Base-by-base conservation (phyloP, 1,140 invertebrate genomes). In the Bombus cullumanus region DNA sequence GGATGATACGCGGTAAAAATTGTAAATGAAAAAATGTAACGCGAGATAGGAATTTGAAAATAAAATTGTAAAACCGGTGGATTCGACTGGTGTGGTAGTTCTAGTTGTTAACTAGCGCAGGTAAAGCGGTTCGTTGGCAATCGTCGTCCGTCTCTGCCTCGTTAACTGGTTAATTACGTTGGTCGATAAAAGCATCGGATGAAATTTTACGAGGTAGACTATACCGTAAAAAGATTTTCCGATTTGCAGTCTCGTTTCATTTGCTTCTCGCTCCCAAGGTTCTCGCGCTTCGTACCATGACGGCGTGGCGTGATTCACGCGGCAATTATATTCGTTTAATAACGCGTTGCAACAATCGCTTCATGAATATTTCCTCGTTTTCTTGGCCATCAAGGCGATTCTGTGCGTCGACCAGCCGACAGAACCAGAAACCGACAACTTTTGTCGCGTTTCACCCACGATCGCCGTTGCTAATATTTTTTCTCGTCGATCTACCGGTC, bases 341-440 rank as follows among this genome's bases (percentile, higher is more conserved):
- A 78, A 77, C 59, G 69, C 37, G 82, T 57, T 83, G 41, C 74
- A 83, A 83, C 74, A 69, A 78, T 78, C 74, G 82, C 62, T 78
- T 77, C 82, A 78, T 69, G 82, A 78, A 83, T 83, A 83, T 78
- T 69, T 62, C 81, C 39, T 82, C 41, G 53, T 82, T 82, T 74
- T 6, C 22, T 47, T 4, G n/a, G 28, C 13, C 75, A 41, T 57
- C 82, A 69, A 83, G 82, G 74, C 43, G 43, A 47, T 57, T 66
- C 28, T 47, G 43, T 47, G 43, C 62, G 1, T 77, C n/a, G 62
- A 8, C 22, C 18, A 53, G 37, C 37, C 18, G 22, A 18, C 37
- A 62, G 22, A 74, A 62, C 12, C 39, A 31, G 37, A 53, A 41
- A 69, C 31, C 53, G 53, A 53, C 74, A 22, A 59, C 53, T 34